Conservation (phyloP, 2,113 vertebrate genomes). For the Zosterops lateralis region DNA sequence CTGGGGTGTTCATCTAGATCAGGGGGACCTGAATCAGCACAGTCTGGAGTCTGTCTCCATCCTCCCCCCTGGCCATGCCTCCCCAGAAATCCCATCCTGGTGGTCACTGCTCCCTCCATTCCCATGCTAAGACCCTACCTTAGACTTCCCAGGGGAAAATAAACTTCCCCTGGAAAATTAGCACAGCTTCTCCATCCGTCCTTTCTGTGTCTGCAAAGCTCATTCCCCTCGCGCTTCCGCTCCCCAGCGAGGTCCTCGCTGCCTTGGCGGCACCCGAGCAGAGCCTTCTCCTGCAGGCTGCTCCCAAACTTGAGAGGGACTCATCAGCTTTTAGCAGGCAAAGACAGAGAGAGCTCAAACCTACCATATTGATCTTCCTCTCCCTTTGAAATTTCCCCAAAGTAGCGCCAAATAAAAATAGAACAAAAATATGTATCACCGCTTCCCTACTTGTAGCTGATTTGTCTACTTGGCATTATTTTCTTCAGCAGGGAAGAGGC, state of each 20-base stretch:
- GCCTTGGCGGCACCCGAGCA: not conserved
- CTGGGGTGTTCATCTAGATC: rapidly evolving
- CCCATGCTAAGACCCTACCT: not conserved
- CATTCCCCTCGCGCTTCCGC: rapidly evolving
- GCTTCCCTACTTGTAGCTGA: slow-evolving; percentile 26
- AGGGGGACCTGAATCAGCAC: not conserved
- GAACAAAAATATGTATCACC: slow-evolving; percentile 19
- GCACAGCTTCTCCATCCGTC: not conserved
- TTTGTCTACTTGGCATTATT: slow-evolving; percentile 55
- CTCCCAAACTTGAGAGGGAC: not conserved
- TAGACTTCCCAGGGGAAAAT: not conserved
- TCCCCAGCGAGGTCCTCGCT: not conserved
- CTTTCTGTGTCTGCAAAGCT: not conserved
- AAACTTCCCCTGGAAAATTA: not conserved
- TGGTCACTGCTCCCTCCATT: not conserved
- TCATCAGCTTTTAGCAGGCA: not conserved
- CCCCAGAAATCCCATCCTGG: not conserved
- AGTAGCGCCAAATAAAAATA: slow-evolving; percentile 40
- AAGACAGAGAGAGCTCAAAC: slow-evolving; percentile 13
- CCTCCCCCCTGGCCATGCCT: not conserved
- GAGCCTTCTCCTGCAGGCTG: not conserved
- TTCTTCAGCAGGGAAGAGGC: slow-evolving; percentile 14
- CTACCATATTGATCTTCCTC: slow-evolving; percentile 13
- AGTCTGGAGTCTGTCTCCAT: too few species aligned
- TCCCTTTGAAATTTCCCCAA: not conserved